These are phyloP conservation scores for Drosophila neutralis DNA, from an alignment of 2,888 invertebrate species.

Conservation along the genomic window DNA sequence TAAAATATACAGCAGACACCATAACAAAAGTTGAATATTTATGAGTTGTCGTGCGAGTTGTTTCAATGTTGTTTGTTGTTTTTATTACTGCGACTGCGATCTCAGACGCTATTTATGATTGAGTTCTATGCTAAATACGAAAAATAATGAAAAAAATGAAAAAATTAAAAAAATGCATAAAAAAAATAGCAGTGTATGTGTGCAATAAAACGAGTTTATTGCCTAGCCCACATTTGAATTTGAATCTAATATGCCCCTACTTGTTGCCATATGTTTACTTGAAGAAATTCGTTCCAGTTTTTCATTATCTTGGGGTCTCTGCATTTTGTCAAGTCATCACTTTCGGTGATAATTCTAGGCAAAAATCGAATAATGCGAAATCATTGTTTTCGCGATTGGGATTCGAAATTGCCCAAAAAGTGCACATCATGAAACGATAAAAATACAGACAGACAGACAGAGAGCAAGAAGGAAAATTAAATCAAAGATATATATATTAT, in stretches of 20 bases:
- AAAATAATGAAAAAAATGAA: conserved; percentile 12
- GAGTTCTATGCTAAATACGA: conserved; percentile 25
- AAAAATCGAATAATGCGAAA: conserved; percentile 30
- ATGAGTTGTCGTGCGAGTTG: conserved; percentile 64
- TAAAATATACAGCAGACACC: conserved; percentile 47
- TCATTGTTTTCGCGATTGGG: conserved; percentile 39
- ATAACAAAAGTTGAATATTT: conserved; percentile 63
- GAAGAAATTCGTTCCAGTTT: conserved; percentile 5
- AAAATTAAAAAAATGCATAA: conserved; percentile 2
- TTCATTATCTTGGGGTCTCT: conserved; percentile 12
- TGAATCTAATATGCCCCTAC: not conserved
- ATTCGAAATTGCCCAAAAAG: conserved; percentile 13
- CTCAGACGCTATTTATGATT: conserved; percentile 47
- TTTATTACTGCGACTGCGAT: conserved; percentile 25
- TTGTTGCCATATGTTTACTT: not conserved
- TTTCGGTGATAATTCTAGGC: conserved; percentile 19
- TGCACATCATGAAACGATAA: conserved; percentile 39
- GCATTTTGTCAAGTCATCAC: conserved; percentile 32
- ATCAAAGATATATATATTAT: not conserved
- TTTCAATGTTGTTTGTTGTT: conserved; percentile 36
- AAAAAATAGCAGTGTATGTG: not conserved
- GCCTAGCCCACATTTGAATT: not conserved
- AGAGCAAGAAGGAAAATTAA: too few relatives aligned
- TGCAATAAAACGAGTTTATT: conserved; percentile 15
- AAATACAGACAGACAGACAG: not conserved